Base-by-base conservation (phyloP, 2,113 vertebrate genomes). In the Cynopterus brachyotis region DNA sequence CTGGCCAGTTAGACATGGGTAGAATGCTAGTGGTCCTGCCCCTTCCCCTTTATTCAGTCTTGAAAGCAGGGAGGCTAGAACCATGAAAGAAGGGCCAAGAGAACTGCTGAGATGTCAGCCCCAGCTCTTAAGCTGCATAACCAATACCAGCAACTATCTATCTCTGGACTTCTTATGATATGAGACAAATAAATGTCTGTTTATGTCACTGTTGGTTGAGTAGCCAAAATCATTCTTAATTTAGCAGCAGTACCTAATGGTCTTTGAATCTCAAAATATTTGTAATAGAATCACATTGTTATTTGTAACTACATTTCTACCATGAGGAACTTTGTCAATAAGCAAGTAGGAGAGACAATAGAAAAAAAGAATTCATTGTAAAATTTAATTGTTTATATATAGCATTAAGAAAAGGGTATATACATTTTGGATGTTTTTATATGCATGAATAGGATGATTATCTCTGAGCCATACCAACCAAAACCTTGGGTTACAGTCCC, bases 231-330 rank as follows among this genome's bases (percentile, higher is more conserved):
- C 42, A 28, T 95, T 94, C 64, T 93, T 96, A 87, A 90, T 50
- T 73, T 89, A 76, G 59, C 67, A 57, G 35, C 50, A 78, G 16
- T 60, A 50, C 47, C 55, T 84, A 73, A 66, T 80, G 37, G 24
- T 40, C n/a, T 93, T 78, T 35, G 26, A 93, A 81, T 69, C 22
- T 55, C 64, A 85, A 75, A 96, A 72, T n/a, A 35, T 42, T 40
- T 79, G 30, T 88, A 88, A 91, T 6, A 90, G 59, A 95, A 94
- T 93, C 62, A n/a, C n/a, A 17, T 86, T 87, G 62, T 57, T 67
- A 64, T 95, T 93, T 84, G 20, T 85, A 70, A 78, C 13, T 47
- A 89, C 15, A 82, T 64, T 79, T 91, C 72, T 91, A 70, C 79
- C 24, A 37, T 16, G 50, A 94, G 72, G 81, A 92, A 70, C 24